These are phyloP conservation scores for Lonchura striata DNA, from an alignment of 2,113 vertebrate genomes.

Conservation along the genomic window DNA sequence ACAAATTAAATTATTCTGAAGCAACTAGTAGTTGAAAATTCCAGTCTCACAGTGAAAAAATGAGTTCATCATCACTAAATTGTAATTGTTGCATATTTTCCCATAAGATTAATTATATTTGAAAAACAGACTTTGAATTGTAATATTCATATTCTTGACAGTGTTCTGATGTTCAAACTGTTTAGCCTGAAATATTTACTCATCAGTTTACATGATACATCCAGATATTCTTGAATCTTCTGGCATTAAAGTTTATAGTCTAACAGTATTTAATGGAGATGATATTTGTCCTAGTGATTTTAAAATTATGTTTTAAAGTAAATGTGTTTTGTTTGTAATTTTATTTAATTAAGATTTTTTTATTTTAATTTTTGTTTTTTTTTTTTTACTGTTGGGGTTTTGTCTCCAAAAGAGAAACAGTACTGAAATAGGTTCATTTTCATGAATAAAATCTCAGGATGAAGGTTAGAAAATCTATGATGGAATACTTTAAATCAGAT, in stretches of 20 bases:
- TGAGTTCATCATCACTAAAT: background rate
- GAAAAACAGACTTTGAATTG: background rate
- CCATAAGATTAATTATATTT: background rate
- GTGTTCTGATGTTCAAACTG: background rate
- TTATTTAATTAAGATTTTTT: rapidly evolving
- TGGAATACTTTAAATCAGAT: background rate
- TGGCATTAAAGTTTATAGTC: background rate
- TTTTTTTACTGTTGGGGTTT: rapidly evolving
- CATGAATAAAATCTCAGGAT: background rate
- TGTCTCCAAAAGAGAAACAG: background rate
- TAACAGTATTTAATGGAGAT: background rate
- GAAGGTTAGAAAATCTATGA: background rate
- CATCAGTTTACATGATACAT: background rate
- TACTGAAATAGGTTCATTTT: background rate
- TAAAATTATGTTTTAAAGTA: background rate
- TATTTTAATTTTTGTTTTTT: rapidly evolving
- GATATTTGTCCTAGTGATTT: background rate
- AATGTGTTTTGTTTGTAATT: background rate
- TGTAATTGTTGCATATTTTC: background rate
- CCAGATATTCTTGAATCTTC: background rate
- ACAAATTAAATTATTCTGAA: background rate
- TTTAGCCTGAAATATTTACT: background rate
- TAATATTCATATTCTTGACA: background rate
- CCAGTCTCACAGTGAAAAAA: background rate
- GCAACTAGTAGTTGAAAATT: background rate